phyloP scores from a whole-genome alignment of 2,797 vertebrate species.

The Poecile montanus region DNA sequence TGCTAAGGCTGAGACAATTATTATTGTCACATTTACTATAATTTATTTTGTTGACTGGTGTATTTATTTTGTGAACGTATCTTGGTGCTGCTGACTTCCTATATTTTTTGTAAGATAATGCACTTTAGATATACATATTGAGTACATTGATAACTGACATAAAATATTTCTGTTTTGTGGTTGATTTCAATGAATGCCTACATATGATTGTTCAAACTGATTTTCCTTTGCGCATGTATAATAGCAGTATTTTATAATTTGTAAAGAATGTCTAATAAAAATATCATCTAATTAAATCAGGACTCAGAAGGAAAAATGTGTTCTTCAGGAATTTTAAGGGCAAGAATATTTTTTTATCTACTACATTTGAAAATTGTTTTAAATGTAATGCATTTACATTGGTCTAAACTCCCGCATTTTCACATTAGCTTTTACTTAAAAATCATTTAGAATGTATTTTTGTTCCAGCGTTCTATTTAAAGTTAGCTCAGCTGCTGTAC shows the following conservation, averaged over 20 bases:
- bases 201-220: slow-evolving; percentile 70
- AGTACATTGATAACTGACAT: slow-evolving; percentile 84
- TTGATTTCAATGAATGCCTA: slow-evolving; percentile 84
- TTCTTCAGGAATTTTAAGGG: slow-evolving; percentile 58
- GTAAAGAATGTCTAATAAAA: slow-evolving; percentile 86
- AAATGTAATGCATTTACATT: slow-evolving; percentile 61
- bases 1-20: slow-evolving; percentile 78
- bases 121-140: slow-evolving; percentile 94
- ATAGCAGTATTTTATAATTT: slow-evolving; percentile 81
- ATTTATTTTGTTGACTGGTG: slow-evolving; percentile 93
- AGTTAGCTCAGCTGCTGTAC: not conserved
- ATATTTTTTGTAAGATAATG: slow-evolving; percentile 94
- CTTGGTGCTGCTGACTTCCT: slow-evolving; percentile 95
- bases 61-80: slow-evolving; percentile 99
- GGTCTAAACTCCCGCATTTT: slow-evolving; percentile 59
- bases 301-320: slow-evolving; percentile 51
- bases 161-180: slow-evolving; percentile 82
- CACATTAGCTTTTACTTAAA: slow-evolving; percentile 73
- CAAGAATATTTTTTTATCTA: slow-evolving; percentile 46
- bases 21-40: slow-evolving; percentile 87
- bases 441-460: slow-evolving; percentile 36
- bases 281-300: slow-evolving; percentile 76
- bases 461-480: slow-evolving; percentile 29
- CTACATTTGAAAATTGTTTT: slow-evolving; percentile 56
- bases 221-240: slow-evolving; percentile 79